phyloP scores from a whole-genome alignment of 1,140 invertebrate genomes.

The Brachionus manjavacas region DNA sequence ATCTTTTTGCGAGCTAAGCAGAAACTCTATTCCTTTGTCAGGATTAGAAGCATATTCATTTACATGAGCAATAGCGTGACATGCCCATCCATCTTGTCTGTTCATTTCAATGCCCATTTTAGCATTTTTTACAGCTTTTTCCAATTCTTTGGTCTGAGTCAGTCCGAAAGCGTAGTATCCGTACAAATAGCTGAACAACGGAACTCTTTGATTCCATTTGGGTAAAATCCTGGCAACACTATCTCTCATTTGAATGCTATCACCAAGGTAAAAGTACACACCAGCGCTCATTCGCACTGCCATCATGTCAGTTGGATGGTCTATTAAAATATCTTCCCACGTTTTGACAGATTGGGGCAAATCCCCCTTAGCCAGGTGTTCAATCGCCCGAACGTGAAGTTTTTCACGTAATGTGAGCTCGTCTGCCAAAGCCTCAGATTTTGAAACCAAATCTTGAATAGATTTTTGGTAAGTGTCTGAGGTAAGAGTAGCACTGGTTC shows the following conservation, averaged over 20 bases:
- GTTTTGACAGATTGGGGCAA: conserved; percentile 49
- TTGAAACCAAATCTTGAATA: not conserved
- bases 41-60: conserved; percentile 60
- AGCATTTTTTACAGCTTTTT: conserved; percentile 58
- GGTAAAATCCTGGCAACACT: conserved; percentile 59
- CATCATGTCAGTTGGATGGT: conserved; percentile 60
- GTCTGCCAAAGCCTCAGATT: not conserved
- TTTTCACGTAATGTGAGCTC: not conserved
- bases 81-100: conserved; percentile 61
- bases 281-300: conserved; percentile 62
- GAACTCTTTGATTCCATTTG: conserved; percentile 56
- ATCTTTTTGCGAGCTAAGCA: conserved; percentile 57
- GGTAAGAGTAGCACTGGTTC: conserved; percentile 50
- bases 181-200: conserved; percentile 60
- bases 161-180: conserved; percentile 64
- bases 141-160: conserved; percentile 60
- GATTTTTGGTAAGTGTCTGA: not conserved
- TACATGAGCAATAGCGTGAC: conserved; percentile 62
- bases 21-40: conserved; percentile 59
- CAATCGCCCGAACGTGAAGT: not conserved
- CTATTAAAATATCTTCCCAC: conserved; percentile 61
- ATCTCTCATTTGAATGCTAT: conserved; percentile 57
- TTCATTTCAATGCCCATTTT: conserved; percentile 56
- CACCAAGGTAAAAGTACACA: conserved; percentile 62
- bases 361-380: not conserved